phyloP scores from a whole-genome alignment of 2,888 invertebrate species.

The Nephrotoma appendiculata region DNA sequence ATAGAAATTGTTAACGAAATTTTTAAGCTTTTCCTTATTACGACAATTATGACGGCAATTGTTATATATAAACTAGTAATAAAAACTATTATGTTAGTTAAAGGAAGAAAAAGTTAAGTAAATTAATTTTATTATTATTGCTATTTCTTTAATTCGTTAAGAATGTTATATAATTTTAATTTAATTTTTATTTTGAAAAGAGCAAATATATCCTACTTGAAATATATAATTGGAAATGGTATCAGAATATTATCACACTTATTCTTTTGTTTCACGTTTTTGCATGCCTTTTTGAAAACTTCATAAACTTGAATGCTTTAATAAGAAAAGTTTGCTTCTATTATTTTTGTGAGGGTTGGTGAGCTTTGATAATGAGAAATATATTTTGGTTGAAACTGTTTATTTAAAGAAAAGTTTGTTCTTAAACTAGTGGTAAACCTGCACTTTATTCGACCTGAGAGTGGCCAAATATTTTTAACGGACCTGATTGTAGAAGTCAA shows the following conservation, averaged over 20 bases:
- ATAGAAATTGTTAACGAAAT: neutral
- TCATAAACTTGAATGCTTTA: neutral
- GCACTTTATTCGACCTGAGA: no score
- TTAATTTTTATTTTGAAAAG: neutral
- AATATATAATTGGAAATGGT: neutral
- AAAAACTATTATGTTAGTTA: neutral
- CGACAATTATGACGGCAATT: neutral
- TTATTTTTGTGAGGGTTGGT: neutral
- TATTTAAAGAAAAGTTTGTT: neutral
- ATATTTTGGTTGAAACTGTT: neutral
- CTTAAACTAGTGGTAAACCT: no score
- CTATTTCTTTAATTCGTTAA: neutral
- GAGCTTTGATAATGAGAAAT: neutral
- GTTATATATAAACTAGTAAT: neutral
- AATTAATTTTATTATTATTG: neutral
- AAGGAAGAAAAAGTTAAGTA: neutral
- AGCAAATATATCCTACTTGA: neutral
- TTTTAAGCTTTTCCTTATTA: neutral
- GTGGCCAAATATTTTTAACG: no score
- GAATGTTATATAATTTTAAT: neutral
- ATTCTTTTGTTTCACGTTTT: neutral
- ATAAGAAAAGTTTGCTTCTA: neutral
- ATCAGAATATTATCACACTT: neutral
- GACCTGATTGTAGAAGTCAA: no score
- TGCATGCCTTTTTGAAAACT: neutral